Conservation (phyloP, 2,113 vertebrate genomes). For the Cygnus buccinator region DNA sequence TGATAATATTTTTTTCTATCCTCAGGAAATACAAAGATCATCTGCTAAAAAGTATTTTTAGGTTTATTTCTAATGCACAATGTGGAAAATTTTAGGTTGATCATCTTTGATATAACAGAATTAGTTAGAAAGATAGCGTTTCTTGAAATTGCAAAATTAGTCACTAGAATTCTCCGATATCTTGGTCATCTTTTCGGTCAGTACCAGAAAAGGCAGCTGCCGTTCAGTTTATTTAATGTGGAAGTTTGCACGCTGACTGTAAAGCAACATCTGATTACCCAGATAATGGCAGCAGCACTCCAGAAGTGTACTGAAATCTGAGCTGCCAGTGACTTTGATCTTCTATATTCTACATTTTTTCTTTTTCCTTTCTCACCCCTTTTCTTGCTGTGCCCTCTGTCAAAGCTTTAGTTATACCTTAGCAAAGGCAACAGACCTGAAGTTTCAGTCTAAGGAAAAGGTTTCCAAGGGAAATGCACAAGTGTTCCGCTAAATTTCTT, state of each 20-base stretch:
- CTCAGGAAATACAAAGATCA: neutral
- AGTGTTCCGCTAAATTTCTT: neutral
- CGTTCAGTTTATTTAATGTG: neutral
- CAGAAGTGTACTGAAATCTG: neutral
- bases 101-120: neutral
- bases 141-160: neutral
- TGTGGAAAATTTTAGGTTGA: neutral
- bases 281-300: neutral
- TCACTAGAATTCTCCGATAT: neutral
- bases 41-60: neutral
- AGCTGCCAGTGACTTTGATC: neutral
- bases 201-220: neutral
- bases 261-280: neutral
- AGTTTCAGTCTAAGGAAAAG: neutral
- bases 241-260: neutral
- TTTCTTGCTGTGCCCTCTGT: neutral
- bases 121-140: neutral
- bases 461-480: neutral
- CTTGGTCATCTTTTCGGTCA: neutral
- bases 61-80: neutral
- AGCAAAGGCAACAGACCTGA: neutral
- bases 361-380: neutral
- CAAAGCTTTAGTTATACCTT: neutral
- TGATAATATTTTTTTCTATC: neutral
- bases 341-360: fast-evolving